Evolutionary conservation across 1,140 invertebrate species (phyloP).

Genomic region (Caerostris darwini): DNA sequence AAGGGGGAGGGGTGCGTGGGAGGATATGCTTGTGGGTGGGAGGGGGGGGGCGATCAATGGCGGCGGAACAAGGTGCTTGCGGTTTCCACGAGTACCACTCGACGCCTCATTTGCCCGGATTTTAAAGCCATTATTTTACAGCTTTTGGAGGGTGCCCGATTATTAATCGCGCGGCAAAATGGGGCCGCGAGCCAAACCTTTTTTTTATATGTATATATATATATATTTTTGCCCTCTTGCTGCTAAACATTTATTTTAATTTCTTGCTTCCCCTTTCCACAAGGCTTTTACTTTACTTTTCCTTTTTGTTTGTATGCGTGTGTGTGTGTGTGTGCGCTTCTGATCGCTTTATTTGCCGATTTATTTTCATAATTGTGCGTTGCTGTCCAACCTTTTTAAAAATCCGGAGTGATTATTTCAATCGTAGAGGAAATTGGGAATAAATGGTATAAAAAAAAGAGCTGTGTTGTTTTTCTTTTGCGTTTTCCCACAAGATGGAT

Average conservation of each 20-base stretch:
- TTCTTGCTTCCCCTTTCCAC: constrained; percentile 41
- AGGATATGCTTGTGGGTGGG: not conserved
- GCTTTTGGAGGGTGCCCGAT: constrained; percentile 67
- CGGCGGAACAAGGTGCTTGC: constrained; percentile 76
- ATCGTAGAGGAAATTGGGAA: constrained; percentile 41
- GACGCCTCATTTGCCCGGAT: constrained; percentile 75
- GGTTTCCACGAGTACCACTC: constrained; percentile 70
- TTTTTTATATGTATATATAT: not conserved
- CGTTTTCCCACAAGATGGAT: not conserved
- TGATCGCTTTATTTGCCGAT: constrained; percentile 62
- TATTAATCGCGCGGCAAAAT: constrained; percentile 75
- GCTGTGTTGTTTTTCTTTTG: not conserved
- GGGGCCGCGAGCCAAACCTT: not conserved
- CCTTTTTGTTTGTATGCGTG: not conserved
- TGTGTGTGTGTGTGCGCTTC: not conserved
- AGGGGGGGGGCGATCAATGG: constrained; percentile 65
- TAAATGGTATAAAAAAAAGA: not conserved
- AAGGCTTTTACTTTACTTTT: constrained; percentile 32
- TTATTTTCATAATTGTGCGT: constrained; percentile 30
- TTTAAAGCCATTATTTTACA: constrained; percentile 78
- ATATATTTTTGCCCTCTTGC: not conserved
- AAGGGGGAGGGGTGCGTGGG: not conserved
- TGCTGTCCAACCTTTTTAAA: not conserved
- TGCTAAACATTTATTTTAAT: constrained; percentile 67
- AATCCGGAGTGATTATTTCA: constrained; percentile 22